Evolutionary conservation across 30 jellyfish, hydroid and myxozoan genomes (phyloP).

Genomic region (Hydra vulgaris): DNA sequence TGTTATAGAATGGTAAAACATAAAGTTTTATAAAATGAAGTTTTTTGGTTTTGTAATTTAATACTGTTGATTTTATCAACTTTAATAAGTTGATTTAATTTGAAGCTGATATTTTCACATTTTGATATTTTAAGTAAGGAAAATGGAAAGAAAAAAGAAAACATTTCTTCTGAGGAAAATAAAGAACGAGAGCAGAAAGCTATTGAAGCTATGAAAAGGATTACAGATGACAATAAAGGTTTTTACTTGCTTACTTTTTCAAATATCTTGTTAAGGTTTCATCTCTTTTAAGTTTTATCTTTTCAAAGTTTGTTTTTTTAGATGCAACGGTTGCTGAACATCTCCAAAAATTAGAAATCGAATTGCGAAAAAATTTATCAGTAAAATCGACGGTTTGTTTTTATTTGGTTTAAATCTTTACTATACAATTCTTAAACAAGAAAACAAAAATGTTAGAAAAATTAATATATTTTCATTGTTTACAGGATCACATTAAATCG

Average conservation of each 20-base stretch:
- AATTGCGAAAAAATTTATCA: slow-evolving; percentile 57
- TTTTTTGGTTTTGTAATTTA: no score
- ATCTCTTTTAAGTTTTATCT: no score
- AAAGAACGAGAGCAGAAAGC: slow-evolving; percentile 65
- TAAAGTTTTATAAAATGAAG: no score
- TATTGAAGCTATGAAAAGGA: slow-evolving; percentile 53
- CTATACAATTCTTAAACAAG: not conserved
- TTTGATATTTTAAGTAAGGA: not conserved
- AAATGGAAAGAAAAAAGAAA: slow-evolving; percentile 25
- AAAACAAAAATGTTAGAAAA: no score
- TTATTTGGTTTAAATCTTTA: not conserved
- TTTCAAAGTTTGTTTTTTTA: not conserved
- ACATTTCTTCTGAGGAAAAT: slow-evolving; percentile 35
- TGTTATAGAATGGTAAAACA: no score
- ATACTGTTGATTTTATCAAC: no score
- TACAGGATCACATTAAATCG: slow-evolving; percentile 72
- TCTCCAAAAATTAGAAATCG: slow-evolving; percentile 67
- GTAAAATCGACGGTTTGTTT: slow-evolving; percentile 49
- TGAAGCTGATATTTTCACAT: no score
- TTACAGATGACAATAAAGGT: slow-evolving; percentile 82
- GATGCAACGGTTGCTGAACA: slow-evolving; percentile 72
- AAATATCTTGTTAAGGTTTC: no score
- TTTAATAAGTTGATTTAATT: no score
- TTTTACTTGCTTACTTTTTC: not conserved
- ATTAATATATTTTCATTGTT: no score